Base-by-base conservation (phyloP, 2,113 vertebrate genomes). In the Ageneiosus marmoratus region DNA sequence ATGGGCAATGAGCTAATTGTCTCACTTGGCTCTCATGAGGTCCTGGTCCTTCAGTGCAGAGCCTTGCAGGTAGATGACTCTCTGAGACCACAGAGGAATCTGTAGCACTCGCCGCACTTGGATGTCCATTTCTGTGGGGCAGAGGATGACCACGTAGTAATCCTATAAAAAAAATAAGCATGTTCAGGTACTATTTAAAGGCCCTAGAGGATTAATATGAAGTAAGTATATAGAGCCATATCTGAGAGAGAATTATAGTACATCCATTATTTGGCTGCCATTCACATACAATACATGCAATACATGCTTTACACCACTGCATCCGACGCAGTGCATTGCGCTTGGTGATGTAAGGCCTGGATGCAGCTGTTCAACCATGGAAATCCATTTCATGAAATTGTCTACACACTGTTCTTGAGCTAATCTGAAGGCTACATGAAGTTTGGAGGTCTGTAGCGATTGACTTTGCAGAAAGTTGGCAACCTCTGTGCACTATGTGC, bases 1-100 rank as follows among this genome's bases (percentile, higher is more conserved):
- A 44, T 78, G 24, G 24, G 41, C 34, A 22, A 58, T 53, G 8
- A 46, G 48, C 34, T 56, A 32, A 24, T 24, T 22, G 41, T 89
- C 97, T 95, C 91, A 99, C 98, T 99, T 99, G 88, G 98, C 98
- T 83, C 98, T 95, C 97, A 99, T 97, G 84, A 99, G 95, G 88
- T 99, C 98, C 91, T 98, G 97, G 90, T 99, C 98, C 92, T 99
- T 99, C 80, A 99, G 94, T 0, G 97, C 97, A 0, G 98, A 99
- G 65, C 98, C 98, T 88, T 99, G 98, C 37, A 99, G 96, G 89
- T 99, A 99, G 90, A 99, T 99, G 24, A 99, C 98, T 34, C 98
- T 89, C 94, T 99, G 98, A 0, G 98, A 97, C 98, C 98, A 99
- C 76, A 99, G 92, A 0, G 98, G 98, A 87, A 99, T 99, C 94